Evolutionary conservation across 2,888 invertebrate genomes (phyloP), one percentile per base, ranked within the genome.

Genomic region (Meta bourneti): DNA sequence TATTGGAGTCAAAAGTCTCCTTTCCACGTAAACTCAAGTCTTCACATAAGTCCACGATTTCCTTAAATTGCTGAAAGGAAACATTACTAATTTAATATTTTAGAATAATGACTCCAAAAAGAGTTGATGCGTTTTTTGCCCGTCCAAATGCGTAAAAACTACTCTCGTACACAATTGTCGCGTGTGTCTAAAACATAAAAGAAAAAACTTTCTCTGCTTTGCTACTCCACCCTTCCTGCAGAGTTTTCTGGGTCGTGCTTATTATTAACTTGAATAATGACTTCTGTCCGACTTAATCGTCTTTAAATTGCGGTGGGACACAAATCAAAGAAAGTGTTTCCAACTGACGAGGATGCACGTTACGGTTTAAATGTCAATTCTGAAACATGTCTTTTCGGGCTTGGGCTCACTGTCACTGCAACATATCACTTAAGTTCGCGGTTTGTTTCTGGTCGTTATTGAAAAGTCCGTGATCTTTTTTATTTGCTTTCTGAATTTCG

Each of bases 221-320:
- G 7, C 9, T 16, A n/a, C 89, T 78, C 89, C 89, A 84, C 89
- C 89, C 83, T 83, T 89, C 89, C 83, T 89, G 83, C 48, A 54
- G 61, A 61, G 69, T 54, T 71, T 70, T 61, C 61, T 48, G 19
- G 71, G 51, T 4, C 78, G 9, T 49, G 78, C 82, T 89, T 89
- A 89, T 89, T 89, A 83, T 84, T 49, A 54, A 19, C 19, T 13
- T 89, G 89, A 83, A 84, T 89, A 89, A 89, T 83, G 89, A 89
- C 83, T 52, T 83, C 82, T 89, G 83, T 78, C 69, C 20, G 48
- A 4, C n/a, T 70, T 89, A 89, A 89, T 89, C 34, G 83, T 79
- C 78, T 78, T 83, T 89, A 82, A 84, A 89, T 89, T 89, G 81
- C 69, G 20, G 34, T 51, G 19, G 48, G 51, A 72, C 69, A 34